These are phyloP conservation scores for Eupithecia abbreviata DNA, from an alignment of 2,888 invertebrate species.

Conservation along the genomic window DNA sequence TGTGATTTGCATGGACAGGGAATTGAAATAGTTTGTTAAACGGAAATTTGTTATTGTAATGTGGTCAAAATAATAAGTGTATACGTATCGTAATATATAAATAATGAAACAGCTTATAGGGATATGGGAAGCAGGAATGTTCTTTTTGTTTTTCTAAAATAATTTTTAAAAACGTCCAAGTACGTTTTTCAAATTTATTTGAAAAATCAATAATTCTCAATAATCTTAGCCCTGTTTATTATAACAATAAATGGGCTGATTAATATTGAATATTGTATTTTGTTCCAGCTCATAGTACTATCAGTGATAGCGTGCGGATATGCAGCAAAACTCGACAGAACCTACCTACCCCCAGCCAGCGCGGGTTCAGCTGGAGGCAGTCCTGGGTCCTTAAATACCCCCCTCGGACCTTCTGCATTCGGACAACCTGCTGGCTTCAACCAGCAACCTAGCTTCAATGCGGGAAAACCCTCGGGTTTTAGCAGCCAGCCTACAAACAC, in stretches of 20 bases:
- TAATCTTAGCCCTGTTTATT: no score
- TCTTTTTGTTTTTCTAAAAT: background rate
- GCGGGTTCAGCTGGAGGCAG: conserved; percentile 75
- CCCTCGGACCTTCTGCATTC: conserved; percentile 49
- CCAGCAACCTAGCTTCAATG: conserved; percentile 28
- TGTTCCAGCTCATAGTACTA: conserved; percentile 71
- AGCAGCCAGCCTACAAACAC: conserved; percentile 28
- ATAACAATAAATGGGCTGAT: no score
- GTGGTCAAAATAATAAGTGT: background rate
- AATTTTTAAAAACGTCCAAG: background rate
- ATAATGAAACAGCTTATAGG: background rate
- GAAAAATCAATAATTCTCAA: no score
- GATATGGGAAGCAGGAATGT: background rate
- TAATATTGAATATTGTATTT: conserved; percentile 13
- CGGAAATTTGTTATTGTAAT: background rate
- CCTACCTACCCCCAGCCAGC: conserved; percentile 74
- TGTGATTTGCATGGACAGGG: background rate
- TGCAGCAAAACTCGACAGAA: conserved; percentile 76
- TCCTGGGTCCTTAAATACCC: conserved; percentile 69
- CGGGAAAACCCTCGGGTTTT: conserved; percentile 36
- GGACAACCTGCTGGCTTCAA: conserved; percentile 42
- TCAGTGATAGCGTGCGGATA: conserved; percentile 71
- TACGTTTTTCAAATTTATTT: no score
- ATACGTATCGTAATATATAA: background rate
- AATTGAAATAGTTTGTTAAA: background rate